These are phyloP conservation scores for Danionella cerebrum DNA, from an alignment of 2,113 vertebrate genomes.

Conservation along the genomic window DNA sequence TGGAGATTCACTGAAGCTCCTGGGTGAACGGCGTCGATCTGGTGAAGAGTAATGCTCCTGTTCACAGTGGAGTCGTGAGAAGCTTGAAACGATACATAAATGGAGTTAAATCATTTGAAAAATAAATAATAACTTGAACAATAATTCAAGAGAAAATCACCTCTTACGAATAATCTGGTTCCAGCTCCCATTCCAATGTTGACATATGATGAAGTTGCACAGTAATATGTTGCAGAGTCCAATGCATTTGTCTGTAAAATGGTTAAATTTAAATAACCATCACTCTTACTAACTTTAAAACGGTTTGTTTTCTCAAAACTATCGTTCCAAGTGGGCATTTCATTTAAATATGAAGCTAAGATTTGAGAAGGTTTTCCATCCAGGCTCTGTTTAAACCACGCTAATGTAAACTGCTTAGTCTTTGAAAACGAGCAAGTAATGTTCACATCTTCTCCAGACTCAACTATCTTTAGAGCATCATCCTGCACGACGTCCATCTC, in stretches of 20 bases:
- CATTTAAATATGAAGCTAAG: not conserved
- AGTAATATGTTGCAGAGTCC: constrained; percentile 24
- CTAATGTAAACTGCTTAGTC: not conserved
- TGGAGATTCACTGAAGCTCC: constrained; percentile 26
- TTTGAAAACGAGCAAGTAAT: not conserved
- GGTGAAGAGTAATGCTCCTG: not conserved
- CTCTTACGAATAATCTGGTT: constrained; percentile 7
- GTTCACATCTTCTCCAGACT: not conserved
- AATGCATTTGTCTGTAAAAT: not conserved
- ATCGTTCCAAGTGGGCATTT: not conserved
- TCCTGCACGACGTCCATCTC: not conserved
- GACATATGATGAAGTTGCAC: not conserved
- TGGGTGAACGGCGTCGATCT: not conserved
- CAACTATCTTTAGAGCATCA: not conserved
- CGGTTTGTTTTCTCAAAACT: not conserved
- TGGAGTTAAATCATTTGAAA: not conserved
- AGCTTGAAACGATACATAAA: too few species aligned
- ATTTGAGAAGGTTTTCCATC: constrained; percentile 1
- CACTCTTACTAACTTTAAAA: not conserved
- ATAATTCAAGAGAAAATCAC: not conserved
- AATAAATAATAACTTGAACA: not conserved
- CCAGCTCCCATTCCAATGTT: constrained; percentile 3
- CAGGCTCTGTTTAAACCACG: constrained; percentile 18
- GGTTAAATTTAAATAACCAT: not conserved
- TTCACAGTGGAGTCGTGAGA: not conserved